Percentiles rank a stretch among this genome's conserved stretches.
Conservation (phyloP, 2,113 vertebrate genomes). For the Prinia subflava region DNA sequence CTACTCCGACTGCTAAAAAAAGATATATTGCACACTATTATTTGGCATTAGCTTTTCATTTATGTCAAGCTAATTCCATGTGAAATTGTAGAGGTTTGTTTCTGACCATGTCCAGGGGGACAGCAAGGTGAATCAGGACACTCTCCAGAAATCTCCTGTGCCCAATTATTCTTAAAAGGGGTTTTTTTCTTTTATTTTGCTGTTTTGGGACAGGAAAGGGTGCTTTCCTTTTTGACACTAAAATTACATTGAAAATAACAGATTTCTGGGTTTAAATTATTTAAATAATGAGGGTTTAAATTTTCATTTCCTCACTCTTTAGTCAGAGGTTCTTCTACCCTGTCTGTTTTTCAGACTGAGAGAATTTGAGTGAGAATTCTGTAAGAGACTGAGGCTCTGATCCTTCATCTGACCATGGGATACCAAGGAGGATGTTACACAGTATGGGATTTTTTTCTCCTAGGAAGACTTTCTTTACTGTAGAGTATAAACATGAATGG, state of each 20-base stretch:
- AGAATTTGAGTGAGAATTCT: neutral
- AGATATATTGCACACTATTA: neutral
- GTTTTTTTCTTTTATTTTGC: neutral
- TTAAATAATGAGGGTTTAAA: neutral
- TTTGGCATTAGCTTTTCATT: neutral
- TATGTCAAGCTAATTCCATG: neutral
- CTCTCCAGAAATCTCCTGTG: neutral
- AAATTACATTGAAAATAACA: neutral
- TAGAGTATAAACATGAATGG: neutral
- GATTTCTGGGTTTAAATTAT: neutral
- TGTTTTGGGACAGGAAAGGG: neutral
- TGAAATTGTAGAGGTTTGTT: neutral
- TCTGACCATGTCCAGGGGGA: neutral
- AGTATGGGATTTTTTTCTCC: neutral
- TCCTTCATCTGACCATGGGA: neutral
- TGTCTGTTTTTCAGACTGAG: neutral
- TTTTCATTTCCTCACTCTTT: neutral
- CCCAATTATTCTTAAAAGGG: neutral
- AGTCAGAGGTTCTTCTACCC: neutral
- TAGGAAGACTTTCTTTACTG: neutral
- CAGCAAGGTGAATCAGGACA: fast-evolving
- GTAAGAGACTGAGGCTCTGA: neutral
- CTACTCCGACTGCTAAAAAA: neutral
- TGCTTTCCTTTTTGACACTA: neutral
- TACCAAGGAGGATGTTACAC: neutral